Evolutionary conservation across 1,140 invertebrate genomes (phyloP), one percentile per base, ranked within the genome.

Genomic region (Octopus sinensis): DNA sequence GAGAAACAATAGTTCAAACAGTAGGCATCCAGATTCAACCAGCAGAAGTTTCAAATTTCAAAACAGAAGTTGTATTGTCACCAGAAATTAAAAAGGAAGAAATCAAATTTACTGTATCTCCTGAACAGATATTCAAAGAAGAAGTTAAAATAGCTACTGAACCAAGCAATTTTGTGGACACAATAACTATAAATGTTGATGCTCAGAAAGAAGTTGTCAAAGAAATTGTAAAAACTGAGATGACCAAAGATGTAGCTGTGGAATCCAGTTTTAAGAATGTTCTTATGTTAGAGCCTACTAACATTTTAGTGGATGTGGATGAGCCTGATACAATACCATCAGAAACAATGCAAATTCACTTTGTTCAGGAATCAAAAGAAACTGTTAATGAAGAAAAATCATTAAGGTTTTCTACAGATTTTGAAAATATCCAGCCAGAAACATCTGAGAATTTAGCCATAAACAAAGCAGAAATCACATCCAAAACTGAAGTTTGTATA

Each of bases 221-320:
- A 43, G 68, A 73, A 23, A 13, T 73, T n/a, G 68, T 73, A 9
- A 73, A 73, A 23, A 73, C 13, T 9, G 68, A 73, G 68, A 6
- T 73, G 17, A n/a, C 68, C 30, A 73, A 13, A 17, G 68, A 73
- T 73, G 68, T 73, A 6, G 17, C 30, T n/a, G 68, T 23, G 6
- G 68, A 73, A n/a, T 73, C 68, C 13, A 73, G 68, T 73, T 73
- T 73, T 23, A 73, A 73, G 68, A 73, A 73, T 73, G 68, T 73
- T 13, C 13, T 73, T 6, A 73, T 73, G 68, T 23, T 73, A 23
- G 68, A 73, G 13, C 68, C 68, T n/a, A 73, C 68, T n/a, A 73
- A 73, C 30, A 73, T 73, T 10, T n/a, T 73, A 23, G 68, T 73
- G 6, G 68, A 13, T 73, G 13, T 73, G 30, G 68, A 73, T 73